A percentile compares a stretch with the other conserved stretches of the same genome.
phyloP scores from a whole-genome alignment of 35 echinoderm and acorn worm genomes.

The Apostichopus parvimensis region DNA sequence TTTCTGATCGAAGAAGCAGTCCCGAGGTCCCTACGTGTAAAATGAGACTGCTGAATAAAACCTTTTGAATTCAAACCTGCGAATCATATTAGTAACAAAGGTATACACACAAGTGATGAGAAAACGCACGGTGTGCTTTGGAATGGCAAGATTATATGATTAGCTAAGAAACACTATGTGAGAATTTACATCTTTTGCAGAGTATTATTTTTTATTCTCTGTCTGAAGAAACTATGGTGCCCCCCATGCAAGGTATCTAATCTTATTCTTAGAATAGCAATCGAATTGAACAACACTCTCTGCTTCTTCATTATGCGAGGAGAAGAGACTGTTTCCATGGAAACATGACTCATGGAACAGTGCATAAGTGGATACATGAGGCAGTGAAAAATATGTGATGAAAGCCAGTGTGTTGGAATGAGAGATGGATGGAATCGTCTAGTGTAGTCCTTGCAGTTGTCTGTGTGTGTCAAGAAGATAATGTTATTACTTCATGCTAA shows the following conservation, averaged over 20 bases:
- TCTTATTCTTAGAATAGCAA: not conserved
- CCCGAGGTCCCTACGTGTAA: too few relatives aligned
- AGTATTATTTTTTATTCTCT: too few relatives aligned
- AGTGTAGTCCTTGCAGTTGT: not conserved
- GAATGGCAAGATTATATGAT: too few relatives aligned
- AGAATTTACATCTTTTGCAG: too few relatives aligned
- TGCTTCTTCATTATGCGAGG: conserved; percentile 18
- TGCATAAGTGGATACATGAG: not conserved
- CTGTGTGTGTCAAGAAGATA: not conserved
- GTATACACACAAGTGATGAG: too few relatives aligned
- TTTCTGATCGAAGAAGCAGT: too few relatives aligned
- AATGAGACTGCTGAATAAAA: too few relatives aligned
- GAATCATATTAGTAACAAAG: too few relatives aligned
- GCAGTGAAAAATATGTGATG: not conserved
- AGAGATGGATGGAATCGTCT: not conserved
- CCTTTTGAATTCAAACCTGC: too few relatives aligned
- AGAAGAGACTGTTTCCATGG: conserved; percentile 22
- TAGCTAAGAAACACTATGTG: too few relatives aligned
- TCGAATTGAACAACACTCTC: not conserved
- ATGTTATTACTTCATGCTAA: not conserved
- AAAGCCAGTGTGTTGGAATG: not conserved
- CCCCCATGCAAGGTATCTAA: not conserved
- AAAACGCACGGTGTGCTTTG: too few relatives aligned
- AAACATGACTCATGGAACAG: conserved; percentile 40
- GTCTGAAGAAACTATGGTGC: not conserved